Percentiles rank a stretch among this genome's conserved stretches.
Evolutionary conservation across 1,140 invertebrate species (phyloP).

Genomic region (Catajapyx aquilonaris): DNA sequence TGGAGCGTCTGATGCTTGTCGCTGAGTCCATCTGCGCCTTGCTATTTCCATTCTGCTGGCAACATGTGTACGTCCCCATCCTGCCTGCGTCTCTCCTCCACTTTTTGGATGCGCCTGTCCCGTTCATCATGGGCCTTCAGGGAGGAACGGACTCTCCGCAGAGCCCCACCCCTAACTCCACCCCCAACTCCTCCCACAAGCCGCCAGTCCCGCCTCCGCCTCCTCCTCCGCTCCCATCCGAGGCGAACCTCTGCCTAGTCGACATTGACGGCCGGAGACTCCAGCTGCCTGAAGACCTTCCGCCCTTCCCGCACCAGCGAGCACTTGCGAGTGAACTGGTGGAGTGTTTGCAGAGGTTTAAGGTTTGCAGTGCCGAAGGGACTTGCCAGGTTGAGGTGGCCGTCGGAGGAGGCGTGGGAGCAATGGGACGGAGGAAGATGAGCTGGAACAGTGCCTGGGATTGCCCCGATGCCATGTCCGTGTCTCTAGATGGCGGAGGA

Average conservation of each 20-base stretch:
- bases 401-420: background rate
- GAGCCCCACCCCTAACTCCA: no score
- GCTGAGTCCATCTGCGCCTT: conserved; percentile 81
- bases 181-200: no score
- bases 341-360: conserved; percentile 53
- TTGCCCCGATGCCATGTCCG: no score
- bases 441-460: no score
- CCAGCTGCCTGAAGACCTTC: conserved; percentile 87
- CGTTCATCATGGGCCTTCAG: conserved; percentile 96
- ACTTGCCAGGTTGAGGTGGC: background rate
- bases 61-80: conserved; percentile 97
- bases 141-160: no score
- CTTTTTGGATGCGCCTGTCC: conserved; percentile 96
- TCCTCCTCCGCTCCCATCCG: no score
- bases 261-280: conserved; percentile 84
- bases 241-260: conserved; percentile 82
- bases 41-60: conserved; percentile 90
- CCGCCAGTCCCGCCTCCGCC: no score
- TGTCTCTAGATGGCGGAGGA: no score
- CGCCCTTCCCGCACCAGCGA: conserved; percentile 69
- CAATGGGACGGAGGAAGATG: background rate
- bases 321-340: conserved; percentile 72
- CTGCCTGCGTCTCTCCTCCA: conserved; percentile 83
- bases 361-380: no score
- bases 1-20: conserved; percentile 88